Conservation (phyloP, 2,797 vertebrate genomes). For the Sebastes goodei region DNA sequence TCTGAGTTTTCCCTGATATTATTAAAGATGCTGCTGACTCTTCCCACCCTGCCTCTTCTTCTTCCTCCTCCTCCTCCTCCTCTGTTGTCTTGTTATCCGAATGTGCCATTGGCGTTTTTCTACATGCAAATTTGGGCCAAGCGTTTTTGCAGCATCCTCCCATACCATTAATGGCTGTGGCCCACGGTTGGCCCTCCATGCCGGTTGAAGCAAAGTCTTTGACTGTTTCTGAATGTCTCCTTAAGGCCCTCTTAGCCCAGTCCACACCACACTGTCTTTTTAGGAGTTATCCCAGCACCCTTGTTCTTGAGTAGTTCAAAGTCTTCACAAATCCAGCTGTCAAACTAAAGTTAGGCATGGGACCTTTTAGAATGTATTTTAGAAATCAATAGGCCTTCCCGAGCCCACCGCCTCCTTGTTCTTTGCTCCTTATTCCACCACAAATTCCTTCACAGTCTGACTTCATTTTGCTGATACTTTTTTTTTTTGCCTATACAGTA, state of each 20-base stretch:
- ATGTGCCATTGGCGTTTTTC: conserved; percentile 77
- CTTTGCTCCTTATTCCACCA: conserved; percentile 49
- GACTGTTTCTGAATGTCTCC: conserved; percentile 63
- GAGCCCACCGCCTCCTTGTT: conserved; percentile 33
- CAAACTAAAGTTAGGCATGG: conserved; percentile 67
- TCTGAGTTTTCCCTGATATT: conserved; percentile 78
- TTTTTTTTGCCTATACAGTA: background rate
- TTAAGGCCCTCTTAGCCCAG: conserved; percentile 71
- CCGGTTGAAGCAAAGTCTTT: conserved; percentile 52
- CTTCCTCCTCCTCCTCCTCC: conserved; percentile 46
- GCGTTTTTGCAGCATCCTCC: conserved; percentile 79
- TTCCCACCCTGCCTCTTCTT: conserved; percentile 69
- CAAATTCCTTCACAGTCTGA: conserved; percentile 44
- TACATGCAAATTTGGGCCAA: conserved; percentile 81
- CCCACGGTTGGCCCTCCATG: conserved; percentile 69
- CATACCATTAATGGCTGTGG: conserved; percentile 74
- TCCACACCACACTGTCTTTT: conserved; percentile 61
- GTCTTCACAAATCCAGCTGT: conserved; percentile 76
- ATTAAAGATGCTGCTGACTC: conserved; percentile 80
- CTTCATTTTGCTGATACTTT: background rate
- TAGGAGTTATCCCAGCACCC: conserved; percentile 53
- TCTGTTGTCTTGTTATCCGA: conserved; percentile 83
- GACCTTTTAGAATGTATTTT: conserved; percentile 78
- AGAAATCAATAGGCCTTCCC: conserved; percentile 73
- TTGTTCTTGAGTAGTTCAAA: conserved; percentile 73